These are phyloP conservation scores for Thripadectes ignobilis DNA, from an alignment of 2,797 vertebrate species.

Conservation along the genomic window DNA sequence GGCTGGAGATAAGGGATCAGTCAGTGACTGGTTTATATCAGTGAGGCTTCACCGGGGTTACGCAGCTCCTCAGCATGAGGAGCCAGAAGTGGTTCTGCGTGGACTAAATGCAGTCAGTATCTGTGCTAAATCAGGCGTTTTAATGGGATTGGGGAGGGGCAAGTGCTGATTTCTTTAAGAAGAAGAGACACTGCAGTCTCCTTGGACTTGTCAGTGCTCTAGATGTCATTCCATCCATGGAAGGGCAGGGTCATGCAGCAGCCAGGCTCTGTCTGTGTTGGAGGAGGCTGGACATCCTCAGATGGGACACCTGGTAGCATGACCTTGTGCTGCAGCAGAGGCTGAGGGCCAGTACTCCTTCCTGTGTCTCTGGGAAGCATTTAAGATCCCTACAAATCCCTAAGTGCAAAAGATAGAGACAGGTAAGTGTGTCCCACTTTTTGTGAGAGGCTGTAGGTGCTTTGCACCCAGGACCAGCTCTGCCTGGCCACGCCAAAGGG, in stretches of 20 bases:
- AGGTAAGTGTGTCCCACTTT: not conserved
- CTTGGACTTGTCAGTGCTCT: not conserved
- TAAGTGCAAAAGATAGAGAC: not conserved
- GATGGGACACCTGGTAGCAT: not conserved
- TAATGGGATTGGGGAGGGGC: not conserved
- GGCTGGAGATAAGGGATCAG: constrained; percentile 49
- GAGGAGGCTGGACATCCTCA: not conserved
- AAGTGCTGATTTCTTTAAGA: not conserved
- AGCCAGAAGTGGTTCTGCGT: constrained; percentile 19
- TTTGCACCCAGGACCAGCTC: not conserved
- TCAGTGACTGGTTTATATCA: constrained; percentile 51
- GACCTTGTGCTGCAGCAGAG: not conserved
- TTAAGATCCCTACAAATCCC: not conserved
- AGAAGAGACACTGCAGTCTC: not conserved
- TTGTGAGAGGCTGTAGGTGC: not conserved
- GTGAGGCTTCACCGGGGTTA: not conserved
- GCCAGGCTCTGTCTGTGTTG: not conserved
- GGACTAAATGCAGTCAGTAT: not conserved
- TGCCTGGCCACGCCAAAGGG: not conserved
- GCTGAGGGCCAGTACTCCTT: not conserved
- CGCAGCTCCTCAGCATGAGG: not conserved
- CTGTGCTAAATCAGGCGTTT: constrained; percentile 8
- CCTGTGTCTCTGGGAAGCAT: not conserved
- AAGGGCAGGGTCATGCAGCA: not conserved
- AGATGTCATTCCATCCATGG: not conserved